phyloP scores from a whole-genome alignment of 2,113 vertebrate genomes.

The Chamaea fasciata region DNA sequence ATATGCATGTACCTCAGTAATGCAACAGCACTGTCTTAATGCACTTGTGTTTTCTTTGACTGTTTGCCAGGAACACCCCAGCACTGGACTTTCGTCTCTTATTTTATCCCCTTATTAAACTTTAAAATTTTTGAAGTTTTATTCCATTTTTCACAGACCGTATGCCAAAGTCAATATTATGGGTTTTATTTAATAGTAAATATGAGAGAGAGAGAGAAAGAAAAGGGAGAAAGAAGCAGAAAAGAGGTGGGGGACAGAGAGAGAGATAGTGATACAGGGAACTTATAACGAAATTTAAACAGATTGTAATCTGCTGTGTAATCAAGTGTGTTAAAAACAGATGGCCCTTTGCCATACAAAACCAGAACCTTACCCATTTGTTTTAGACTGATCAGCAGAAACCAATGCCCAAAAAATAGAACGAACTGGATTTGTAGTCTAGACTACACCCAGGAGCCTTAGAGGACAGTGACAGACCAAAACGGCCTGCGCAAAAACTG shows the following conservation, averaged over 20 bases:
- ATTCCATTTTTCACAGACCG: neutral
- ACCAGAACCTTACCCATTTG: too few species aligned
- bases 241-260: neutral
- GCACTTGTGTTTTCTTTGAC: neutral
- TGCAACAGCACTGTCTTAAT: neutral
- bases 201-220: neutral
- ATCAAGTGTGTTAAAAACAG: too few species aligned
- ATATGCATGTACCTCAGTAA: neutral
- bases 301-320: too few species aligned
- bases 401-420: too few species aligned
- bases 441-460: too few species aligned
- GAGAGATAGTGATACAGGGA: neutral
- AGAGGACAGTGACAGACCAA: too few species aligned
- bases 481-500: too few species aligned
- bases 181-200: neutral
- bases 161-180: neutral
- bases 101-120: neutral
- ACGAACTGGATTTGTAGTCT: too few species aligned
- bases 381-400: too few species aligned
- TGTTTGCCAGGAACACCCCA: neutral
- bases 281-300: too few species aligned
- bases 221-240: neutral
- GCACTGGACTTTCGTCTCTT: neutral
- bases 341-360: too few species aligned
- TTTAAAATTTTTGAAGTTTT: neutral